These are phyloP conservation scores for Miniopterus natalensis DNA, from an alignment of 2,113 vertebrate genomes.

Conservation along the genomic window DNA sequence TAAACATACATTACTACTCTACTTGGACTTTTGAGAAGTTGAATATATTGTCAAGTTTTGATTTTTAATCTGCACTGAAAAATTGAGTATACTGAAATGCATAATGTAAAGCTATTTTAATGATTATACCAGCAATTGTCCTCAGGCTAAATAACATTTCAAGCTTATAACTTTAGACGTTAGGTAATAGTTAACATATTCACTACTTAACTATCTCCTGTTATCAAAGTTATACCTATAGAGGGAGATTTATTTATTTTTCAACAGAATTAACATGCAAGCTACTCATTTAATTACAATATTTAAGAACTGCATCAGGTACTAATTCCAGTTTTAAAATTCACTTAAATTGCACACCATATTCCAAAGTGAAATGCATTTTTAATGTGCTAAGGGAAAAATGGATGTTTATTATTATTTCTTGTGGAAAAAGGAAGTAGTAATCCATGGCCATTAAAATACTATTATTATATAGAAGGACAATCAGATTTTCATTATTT, in stretches of 20 bases:
- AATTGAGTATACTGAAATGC: neutral
- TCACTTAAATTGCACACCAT: constrained; percentile 73
- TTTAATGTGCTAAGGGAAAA: constrained; percentile 72
- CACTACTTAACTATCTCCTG: neutral
- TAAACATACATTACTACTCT: neutral
- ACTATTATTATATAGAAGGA: constrained; percentile 56
- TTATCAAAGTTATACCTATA: constrained; percentile 30
- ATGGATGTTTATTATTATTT: constrained; percentile 70
- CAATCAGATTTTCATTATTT: constrained; percentile 65
- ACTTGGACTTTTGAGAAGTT: neutral
- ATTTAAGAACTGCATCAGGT: constrained; percentile 20
- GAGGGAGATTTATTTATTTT: neutral
- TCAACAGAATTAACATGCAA: constrained; percentile 36
- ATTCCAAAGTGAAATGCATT: constrained; percentile 72
- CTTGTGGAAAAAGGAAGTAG: constrained; percentile 72
- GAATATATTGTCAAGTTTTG: neutral
- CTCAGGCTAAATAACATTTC: neutral
- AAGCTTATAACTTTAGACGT: neutral
- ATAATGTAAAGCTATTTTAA: neutral
- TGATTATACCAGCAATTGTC: neutral
- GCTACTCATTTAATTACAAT: constrained; percentile 46
- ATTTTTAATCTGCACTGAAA: neutral
- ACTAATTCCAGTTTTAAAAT: constrained; percentile 58
- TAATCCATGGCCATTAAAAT: constrained; percentile 81
- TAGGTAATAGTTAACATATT: neutral